Percentiles rank a stretch among this genome's conserved stretches.
Evolutionary conservation across 2,113 vertebrate species (phyloP).

Genomic region (Smithornis capensis): DNA sequence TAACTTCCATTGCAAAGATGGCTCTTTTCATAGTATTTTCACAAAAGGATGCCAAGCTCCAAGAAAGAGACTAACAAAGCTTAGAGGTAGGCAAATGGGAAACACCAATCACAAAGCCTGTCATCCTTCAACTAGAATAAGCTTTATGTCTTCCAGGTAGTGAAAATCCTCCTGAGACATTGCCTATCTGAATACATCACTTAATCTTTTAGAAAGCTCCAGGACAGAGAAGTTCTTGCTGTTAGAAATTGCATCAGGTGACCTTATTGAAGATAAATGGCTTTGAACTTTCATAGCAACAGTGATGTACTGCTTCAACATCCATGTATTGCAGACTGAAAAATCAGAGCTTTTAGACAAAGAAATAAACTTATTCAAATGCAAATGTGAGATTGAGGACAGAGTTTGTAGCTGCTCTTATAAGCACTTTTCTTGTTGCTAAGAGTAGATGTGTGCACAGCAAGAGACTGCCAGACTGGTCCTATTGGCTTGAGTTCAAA

Average conservation of each 20-base stretch:
- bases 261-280: conserved; percentile 51
- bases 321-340: neutral
- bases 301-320: conserved; percentile 46
- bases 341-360: conserved; percentile 31
- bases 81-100: neutral
- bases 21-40: neutral
- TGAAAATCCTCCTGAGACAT: conserved; percentile 2
- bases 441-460: neutral
- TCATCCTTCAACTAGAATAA: neutral
- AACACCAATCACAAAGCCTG: neutral
- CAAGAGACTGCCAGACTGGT: neutral
- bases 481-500: neutral
- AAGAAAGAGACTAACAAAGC: neutral
- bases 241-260: conserved; percentile 48
- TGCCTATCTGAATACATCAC: conserved; percentile 35
- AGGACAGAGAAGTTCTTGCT: conserved; percentile 12
- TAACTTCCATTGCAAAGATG: neutral
- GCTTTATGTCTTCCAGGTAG: neutral
- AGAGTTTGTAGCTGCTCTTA: neutral
- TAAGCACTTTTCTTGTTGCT: neutral
- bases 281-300: conserved; percentile 59
- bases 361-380: conserved; percentile 46
- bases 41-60: neutral
- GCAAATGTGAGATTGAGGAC: neutral
- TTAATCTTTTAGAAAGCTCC: conserved; percentile 54